Base-by-base conservation (phyloP, 1,140 invertebrate genomes). In the Drosophila sp. region DNA sequence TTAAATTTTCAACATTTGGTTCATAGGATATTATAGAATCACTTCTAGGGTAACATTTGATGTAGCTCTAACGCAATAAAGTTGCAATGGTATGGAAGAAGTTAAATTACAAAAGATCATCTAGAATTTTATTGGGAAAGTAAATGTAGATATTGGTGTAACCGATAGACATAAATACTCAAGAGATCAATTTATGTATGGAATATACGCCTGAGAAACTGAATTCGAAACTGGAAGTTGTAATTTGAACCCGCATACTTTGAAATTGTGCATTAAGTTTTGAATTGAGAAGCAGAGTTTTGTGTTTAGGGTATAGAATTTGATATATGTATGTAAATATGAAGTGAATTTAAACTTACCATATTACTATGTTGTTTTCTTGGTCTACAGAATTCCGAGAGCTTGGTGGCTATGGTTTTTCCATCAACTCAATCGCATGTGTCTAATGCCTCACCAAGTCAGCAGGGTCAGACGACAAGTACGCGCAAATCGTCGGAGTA, bases 341-440 rank as follows among this genome's bases (percentile, higher is more conserved):
- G 0, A 41, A 41, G 3, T 38, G 0, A 10, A 38, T 10, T 11
- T 38, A 10, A 8, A 35, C 35, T 38, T 4, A 44, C 10, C 17
- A 33, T 55, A 0, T 35, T 1, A 23, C 11, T 29, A 4, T 44
- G 4, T 50, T 41, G 17, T 55, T 4, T 64, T 33, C 44, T 91
- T 78, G 5, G 72, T 78, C 93, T 93, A 38, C 90, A 95, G 94
- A 94, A 93, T 90, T 95, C 95, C 86, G 95, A 96, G 93, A 95
- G 78, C 62, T 73, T 95, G 89, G 95, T 95, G 92, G 95, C 95
- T 91, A 94, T 96, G 93, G 95, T 95, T 93, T 96, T 96, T 93
- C 94, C 94, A 90, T 94, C 95, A 90, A 94, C 94, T 82, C 94
- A 94, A 91, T 93, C 94, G 90, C 93, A 93, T 80, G 92, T 93